phyloP scores from a whole-genome alignment of 2,888 invertebrate species.

The Sinopyrophorus schimmeli region DNA sequence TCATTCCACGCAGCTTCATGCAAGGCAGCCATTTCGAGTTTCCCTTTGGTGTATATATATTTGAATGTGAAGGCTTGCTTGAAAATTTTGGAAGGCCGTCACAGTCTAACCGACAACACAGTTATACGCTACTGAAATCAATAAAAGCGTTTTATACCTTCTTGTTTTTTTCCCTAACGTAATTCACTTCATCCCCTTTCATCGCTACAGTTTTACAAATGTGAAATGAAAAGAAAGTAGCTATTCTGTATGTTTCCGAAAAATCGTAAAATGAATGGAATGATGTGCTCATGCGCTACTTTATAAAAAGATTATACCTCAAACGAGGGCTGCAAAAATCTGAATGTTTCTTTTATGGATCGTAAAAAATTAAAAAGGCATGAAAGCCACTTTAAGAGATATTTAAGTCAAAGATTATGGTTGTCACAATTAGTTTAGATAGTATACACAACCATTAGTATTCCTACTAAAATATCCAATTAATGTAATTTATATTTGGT shows the following conservation, averaged over 20 bases:
- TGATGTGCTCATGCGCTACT: slow-evolving; percentile 52
- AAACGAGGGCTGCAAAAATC: slow-evolving; percentile 37
- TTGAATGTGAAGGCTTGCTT: slow-evolving; percentile 42
- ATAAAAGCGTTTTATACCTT: slow-evolving; percentile 60
- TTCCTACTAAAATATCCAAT: slow-evolving; percentile 3
- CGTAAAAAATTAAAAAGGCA: slow-evolving; percentile 43
- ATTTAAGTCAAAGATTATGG: slow-evolving; percentile 40
- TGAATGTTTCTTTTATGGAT: slow-evolving; percentile 42
- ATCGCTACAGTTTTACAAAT: slow-evolving; percentile 35
- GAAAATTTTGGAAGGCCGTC: slow-evolving; percentile 28
- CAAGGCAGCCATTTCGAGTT: slow-evolving; percentile 49
- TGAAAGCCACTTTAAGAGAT: slow-evolving; percentile 38
- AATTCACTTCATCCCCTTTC: slow-evolving; percentile 31
- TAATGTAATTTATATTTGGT: not conserved
- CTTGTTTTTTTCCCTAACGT: slow-evolving; percentile 39
- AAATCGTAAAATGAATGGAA: slow-evolving; percentile 43
- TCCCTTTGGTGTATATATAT: slow-evolving; percentile 41
- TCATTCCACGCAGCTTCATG: slow-evolving; percentile 42
- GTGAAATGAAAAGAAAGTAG: slow-evolving; percentile 45
- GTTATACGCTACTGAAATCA: slow-evolving; percentile 73
- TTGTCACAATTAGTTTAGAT: slow-evolving; percentile 39
- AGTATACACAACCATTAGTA: slow-evolving; percentile 10
- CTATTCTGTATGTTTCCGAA: slow-evolving; percentile 42
- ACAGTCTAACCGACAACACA: slow-evolving; percentile 57
- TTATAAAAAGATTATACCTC: slow-evolving; percentile 41